Base-by-base conservation (phyloP, 2,888 invertebrate species). In the Aphidius colemani region DNA sequence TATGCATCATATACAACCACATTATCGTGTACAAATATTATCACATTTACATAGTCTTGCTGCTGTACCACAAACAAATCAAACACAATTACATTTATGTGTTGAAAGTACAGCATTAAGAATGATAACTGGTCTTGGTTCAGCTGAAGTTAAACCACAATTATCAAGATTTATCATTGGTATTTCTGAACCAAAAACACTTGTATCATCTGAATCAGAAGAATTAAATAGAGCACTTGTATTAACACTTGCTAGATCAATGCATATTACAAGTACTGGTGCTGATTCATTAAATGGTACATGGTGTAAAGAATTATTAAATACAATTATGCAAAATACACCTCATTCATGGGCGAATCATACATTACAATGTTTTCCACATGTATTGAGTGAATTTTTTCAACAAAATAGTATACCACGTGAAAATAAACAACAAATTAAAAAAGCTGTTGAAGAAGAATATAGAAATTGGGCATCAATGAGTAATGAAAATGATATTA, bases 401-500 rank as follows among this genome's bases (percentile, higher is more conserved):
- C 88, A 92, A 59, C 85, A 89, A 83, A 94, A 93, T 78, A 90
- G 89, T 66, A 90, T 92, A 1, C 89, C 91, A 0, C 90, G 92
- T 77, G 96, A 96, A 79, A 95, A 96, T 79, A 96, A 96, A 77
- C 93, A 93, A 75, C 88, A 93, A 69, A 84, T 97, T 1, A 96
- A 95, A 83, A 94, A 94, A 83, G 93, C 94, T 0, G 95, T 96
- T 0, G 96, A 96, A 75, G 95, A 96, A 76, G 98, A 98, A 78
- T 97, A 96, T 78, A 87, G 96, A 68, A 97, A 96, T 80, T 97
- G 96, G 96, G 93, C 92, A 51, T 94, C 95, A 0, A 97, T 98
- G 96, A 94, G 92, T 51, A 97, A 96, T 82, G 97, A 98, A 79
- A 95, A 95, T 79, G 97, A 97, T 78, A 94, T 96, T 49, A 94